A percentile compares a stretch with the other conserved stretches of the same genome.
Evolutionary conservation across 2,888 invertebrate genomes (phyloP).

Genomic region (Camptogramma bilineatum): DNA sequence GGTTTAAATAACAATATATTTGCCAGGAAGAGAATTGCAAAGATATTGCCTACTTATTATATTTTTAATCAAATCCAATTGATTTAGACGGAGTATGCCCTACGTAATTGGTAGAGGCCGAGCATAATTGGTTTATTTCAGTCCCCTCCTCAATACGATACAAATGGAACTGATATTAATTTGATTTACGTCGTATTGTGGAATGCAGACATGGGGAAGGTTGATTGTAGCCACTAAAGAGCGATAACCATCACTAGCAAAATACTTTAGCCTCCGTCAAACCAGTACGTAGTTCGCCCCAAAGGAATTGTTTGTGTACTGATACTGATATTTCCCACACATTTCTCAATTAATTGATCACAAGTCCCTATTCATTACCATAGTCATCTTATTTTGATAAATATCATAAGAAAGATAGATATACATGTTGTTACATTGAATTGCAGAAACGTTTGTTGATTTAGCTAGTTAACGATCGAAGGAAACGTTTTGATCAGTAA

Average conservation of each 20-base stretch:
- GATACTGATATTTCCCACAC: neutral
- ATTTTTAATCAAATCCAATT: conserved; percentile 29
- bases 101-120: conserved; percentile 32
- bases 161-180: conserved; percentile 35
- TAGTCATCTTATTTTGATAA: neutral
- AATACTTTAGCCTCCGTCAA: neutral
- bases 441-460: neutral
- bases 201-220: conserved; percentile 30
- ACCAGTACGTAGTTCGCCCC: neutral
- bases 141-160: conserved; percentile 36
- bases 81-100: conserved; percentile 22
- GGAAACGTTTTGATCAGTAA: neutral
- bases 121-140: conserved; percentile 35
- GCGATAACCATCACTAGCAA: conserved; percentile 2
- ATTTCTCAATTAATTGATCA: too few relatives aligned
- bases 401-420: neutral
- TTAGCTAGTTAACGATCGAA: neutral
- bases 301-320: neutral
- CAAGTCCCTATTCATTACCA: neutral
- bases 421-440: neutral
- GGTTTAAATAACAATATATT: neutral
- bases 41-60: conserved; percentile 17
- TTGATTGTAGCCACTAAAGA: conserved; percentile 11
- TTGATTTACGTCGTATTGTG: conserved; percentile 32
- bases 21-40: conserved; percentile 5